Evolutionary conservation across 2,797 vertebrate species (phyloP).

Genomic region (Balearica regulorum): DNA sequence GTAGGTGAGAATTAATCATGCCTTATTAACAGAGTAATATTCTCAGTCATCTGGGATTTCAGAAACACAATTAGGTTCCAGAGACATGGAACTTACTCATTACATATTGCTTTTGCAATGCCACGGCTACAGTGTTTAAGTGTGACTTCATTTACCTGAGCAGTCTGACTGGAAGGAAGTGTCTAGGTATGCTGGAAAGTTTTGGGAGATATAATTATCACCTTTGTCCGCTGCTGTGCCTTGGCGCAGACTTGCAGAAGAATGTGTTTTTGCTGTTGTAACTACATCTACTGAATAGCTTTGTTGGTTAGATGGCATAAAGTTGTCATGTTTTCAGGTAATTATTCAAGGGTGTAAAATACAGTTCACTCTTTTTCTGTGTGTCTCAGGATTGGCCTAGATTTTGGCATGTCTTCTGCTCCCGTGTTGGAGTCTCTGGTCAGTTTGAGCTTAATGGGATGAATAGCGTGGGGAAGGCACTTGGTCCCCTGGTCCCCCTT

Average conservation of each 20-base stretch:
- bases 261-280: neutral
- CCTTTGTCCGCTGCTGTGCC: neutral
- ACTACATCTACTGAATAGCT: neutral
- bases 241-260: neutral
- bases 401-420: neutral
- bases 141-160: neutral
- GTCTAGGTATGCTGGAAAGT: neutral
- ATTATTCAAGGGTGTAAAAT: neutral
- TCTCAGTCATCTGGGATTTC: neutral
- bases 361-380: rapidly evolving
- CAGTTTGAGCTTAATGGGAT: neutral
- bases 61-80: neutral
- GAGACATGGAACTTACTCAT: neutral
- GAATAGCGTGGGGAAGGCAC: neutral
- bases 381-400: neutral
- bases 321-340: neutral
- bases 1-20: neutral
- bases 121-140: neutral
- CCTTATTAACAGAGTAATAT: neutral
- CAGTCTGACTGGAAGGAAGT: neutral
- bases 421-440: neutral
- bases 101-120: neutral
- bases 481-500: neutral
- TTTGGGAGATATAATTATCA: neutral
- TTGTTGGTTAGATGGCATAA: neutral